Evolutionary conservation across 2,113 vertebrate species (phyloP), one percentile per base, ranked within the genome.

Genomic region (Megaceryle torquata): DNA sequence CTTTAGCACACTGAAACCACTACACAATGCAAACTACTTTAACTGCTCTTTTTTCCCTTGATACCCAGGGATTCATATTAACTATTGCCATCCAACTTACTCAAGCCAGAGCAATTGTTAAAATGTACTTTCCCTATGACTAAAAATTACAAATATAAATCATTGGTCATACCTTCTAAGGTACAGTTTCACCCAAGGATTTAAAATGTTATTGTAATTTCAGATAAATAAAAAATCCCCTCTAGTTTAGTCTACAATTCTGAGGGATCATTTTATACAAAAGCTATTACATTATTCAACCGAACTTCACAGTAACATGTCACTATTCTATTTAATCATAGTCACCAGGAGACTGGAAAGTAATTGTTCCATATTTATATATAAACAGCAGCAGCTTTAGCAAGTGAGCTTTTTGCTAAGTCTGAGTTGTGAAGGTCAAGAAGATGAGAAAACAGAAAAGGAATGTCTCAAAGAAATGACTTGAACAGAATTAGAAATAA

Each of bases 351-450:
- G 43, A 93, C 63, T 43, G 60, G 25, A 91, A 80, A 91, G 48
- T 76, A 82, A 86, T 83, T 88, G 44, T 85, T 93, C 65, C 12
- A 15, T 91, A 89, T 92, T 84, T 92, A 76, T 61, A 91, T 22
- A 89, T 84, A 69, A 84, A 90, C 53, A 95, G 57, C n/a, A 63
- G 63, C 26, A 90, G 82, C 39, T 94, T 80, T 68, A 78, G 48
- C 71, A 85, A 84, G 8, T 46, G 28, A 88, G 13, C 15, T 75
- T 91, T 85, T 56, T 72, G 21, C 56, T 79, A 89, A 78, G 24
- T 86, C 61, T 72, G 31, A 93, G 51, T 5, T 74, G n/a, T 72
- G 50, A 94, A 89, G 53, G 53, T 85, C 83, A 79, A 84, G 35
- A 89, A 88, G 57, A 93, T 65, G 69, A 84, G 35, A 88, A 89